Percentiles rank a stretch among this genome's conserved stretches.
phyloP scores from a whole-genome alignment of 2,113 vertebrate genomes.

The Chionomys nivalis region DNA sequence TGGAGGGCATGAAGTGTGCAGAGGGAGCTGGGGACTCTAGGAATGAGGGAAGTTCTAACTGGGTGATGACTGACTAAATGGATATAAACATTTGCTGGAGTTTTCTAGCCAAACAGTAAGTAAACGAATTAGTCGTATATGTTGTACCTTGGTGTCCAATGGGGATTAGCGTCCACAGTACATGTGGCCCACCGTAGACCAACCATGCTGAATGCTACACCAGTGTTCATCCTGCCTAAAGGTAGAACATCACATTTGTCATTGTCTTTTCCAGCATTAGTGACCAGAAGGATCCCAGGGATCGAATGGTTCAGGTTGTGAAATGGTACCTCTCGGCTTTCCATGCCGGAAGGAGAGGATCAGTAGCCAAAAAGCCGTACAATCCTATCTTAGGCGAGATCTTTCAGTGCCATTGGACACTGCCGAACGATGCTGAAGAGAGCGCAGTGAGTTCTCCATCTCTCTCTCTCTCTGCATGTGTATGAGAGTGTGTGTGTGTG shows the following conservation, averaged over 20 bases:
- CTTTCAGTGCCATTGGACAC: constrained; percentile 97
- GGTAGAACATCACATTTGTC: neutral
- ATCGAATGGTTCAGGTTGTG: constrained; percentile 97
- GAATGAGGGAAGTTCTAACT: constrained; percentile 11
- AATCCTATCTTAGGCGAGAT: constrained; percentile 98
- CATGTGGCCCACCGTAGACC: neutral
- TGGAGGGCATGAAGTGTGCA: neutral
- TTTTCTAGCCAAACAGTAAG: neutral
- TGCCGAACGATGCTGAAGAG: constrained; percentile 92
- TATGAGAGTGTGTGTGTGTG: neutral
- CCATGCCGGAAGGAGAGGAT: constrained; percentile 98
- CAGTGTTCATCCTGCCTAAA: neutral
- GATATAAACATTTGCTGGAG: neutral
- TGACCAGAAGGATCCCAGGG: constrained; percentile 94
- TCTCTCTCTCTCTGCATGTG: neutral
- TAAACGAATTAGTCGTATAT: neutral
- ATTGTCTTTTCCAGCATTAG: constrained; percentile 90
- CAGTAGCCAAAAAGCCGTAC: constrained; percentile 99
- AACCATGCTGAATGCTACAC: no score
- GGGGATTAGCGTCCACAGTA: neutral
- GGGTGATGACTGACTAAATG: neutral
- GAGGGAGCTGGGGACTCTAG: neutral
- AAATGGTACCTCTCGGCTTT: constrained; percentile 99
- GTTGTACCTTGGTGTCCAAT: neutral
- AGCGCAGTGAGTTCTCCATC: constrained; percentile 81